Evolutionary conservation across 2,113 vertebrate species (phyloP).

Genomic region (Oncorhynchus kisutch): DNA sequence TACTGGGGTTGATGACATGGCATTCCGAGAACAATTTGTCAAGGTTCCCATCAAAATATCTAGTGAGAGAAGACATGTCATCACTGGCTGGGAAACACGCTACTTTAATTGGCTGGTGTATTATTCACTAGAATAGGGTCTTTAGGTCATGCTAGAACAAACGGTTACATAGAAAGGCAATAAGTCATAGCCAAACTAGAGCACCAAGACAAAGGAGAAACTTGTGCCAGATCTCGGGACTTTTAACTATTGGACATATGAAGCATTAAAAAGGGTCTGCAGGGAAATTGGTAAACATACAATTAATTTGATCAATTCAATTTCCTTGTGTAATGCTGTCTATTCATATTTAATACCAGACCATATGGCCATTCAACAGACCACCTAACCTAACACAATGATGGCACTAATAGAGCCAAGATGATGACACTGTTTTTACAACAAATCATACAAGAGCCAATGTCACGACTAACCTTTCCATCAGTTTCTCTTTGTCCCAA

Average conservation of each 20-base stretch:
- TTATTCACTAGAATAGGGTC: too few relatives aligned
- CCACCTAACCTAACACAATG: neutral
- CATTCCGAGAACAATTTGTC: slow-evolving; percentile 99
- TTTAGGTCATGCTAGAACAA: too few relatives aligned
- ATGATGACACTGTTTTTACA: neutral
- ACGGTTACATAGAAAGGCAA: too few relatives aligned
- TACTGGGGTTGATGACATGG: slow-evolving; percentile 99
- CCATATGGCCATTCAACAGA: neutral
- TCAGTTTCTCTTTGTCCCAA: slow-evolving; percentile 94
- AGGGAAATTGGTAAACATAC: neutral
- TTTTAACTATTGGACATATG: too few relatives aligned
- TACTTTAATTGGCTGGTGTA: too few relatives aligned
- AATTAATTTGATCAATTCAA: neutral
- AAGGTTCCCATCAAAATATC: slow-evolving; percentile 99
- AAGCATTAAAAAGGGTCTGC: too few relatives aligned
- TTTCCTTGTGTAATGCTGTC: neutral
- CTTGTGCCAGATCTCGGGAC: too few relatives aligned
- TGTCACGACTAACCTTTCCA: slow-evolving; percentile 77
- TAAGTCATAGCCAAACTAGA: too few relatives aligned
- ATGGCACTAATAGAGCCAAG: neutral
- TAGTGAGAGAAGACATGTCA: slow-evolving; percentile 40
- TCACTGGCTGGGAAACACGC: neutral
- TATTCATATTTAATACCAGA: neutral
- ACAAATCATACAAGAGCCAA: neutral
- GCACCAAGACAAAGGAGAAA: too few relatives aligned